Base-by-base conservation (phyloP, 2,888 invertebrate genomes). In the Parapristionchus giblindavisi region DNA sequence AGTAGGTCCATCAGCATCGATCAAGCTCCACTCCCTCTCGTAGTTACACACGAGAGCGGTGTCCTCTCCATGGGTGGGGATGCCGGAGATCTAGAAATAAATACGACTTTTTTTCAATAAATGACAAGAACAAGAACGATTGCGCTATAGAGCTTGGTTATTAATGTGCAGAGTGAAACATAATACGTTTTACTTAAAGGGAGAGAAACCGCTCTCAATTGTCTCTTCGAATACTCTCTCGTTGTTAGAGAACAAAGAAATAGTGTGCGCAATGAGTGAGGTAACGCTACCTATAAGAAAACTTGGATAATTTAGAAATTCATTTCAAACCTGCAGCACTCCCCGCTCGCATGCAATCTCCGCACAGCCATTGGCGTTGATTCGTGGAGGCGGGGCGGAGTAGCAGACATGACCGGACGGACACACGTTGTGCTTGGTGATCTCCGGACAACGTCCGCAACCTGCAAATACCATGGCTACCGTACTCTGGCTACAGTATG, bases 41-140 rank as follows among this genome's bases (percentile, higher is more conserved):
- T 71, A 71, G 56, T 54, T 56, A 43, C 71, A 71, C 58, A 58
- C 58, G 29, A 71, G 71, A 21, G 56, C 17, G 0, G 71, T 71
- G 38, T 71, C 56, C 71, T 58, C 71, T n/a, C 71, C 71, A n/a
- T 56, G n/a, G 4, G 71, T 71, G 8, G 71, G 71, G 40, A 71
- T 71, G 40, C 71, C 71, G 29, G 58, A 40, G 71, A 71, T 58
- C 71, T 71, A 32, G 0, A 43, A n/a, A 14, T 48, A 11, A 48
- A 11, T 17, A 54, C 6, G 43, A 43, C 43, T 43, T 43, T 14
- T 17, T 43, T n/a, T 43, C 17, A 43, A 43, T 43, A 43, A 43
- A 43, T 43, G 17, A 43, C 17, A 14, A 17, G 8, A 14, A 8
- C 43, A 14, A 17, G 17, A 17, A 14, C 17, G 11, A n/a, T 52